Conservation (phyloP, 2,797 vertebrate species). For the Heliangelus exortis region DNA sequence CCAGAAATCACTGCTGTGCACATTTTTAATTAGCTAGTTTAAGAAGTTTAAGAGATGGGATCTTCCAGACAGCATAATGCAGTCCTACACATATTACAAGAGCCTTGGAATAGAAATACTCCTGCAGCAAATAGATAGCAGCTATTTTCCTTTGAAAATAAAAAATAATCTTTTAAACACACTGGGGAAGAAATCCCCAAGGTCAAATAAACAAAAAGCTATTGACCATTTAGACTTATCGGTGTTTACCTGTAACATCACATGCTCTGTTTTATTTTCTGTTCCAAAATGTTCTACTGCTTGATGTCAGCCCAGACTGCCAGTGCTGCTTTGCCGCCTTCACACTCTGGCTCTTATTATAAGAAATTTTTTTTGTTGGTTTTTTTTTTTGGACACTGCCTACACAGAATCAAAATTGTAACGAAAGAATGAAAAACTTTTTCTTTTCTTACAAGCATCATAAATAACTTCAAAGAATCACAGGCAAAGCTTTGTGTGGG, state of each 20-base stretch:
- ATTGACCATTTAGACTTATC: conserved; percentile 39
- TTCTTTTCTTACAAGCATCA: not conserved
- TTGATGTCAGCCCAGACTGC: not conserved
- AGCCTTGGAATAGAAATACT: not conserved
- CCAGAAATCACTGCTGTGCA: not conserved
- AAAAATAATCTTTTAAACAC: conserved; percentile 17
- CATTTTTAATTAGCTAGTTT: conserved; percentile 25
- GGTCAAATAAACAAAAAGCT: conserved; percentile 48
- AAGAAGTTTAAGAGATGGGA: not conserved
- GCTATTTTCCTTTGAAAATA: not conserved
- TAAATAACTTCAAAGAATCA: not conserved
- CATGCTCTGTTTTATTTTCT: not conserved
- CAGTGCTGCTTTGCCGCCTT: not conserved
- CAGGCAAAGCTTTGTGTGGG: not conserved
- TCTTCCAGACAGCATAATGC: not conserved
- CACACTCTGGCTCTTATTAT: not conserved
- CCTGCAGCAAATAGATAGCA: conserved; percentile 42
- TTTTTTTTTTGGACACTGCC: not conserved
- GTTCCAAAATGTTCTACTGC: not conserved
- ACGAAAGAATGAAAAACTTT: not conserved
- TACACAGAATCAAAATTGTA: not conserved
- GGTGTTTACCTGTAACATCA: conserved; percentile 3
- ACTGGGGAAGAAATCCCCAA: conserved; percentile 2
- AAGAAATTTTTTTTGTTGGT: not conserved
- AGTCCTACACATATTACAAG: not conserved